These are phyloP conservation scores for Pyxicephalus adspersus DNA, from an alignment of 2,113 vertebrate species.

Conservation along the genomic window DNA sequence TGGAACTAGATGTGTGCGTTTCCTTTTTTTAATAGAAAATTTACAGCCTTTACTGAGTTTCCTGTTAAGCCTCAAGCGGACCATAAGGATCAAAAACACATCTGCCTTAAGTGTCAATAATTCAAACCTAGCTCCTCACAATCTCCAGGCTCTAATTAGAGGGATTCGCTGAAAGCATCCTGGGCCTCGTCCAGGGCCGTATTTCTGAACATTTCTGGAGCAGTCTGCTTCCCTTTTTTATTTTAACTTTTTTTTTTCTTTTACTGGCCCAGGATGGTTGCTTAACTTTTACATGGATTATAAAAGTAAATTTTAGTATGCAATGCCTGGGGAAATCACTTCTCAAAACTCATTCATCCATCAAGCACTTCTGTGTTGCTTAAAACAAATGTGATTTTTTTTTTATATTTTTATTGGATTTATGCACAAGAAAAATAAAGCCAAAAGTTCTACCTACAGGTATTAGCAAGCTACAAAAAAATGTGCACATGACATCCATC, in stretches of 20 bases:
- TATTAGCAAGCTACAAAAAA: no score
- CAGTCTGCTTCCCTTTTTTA: slow-evolving; percentile 29
- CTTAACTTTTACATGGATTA: slow-evolving; percentile 45
- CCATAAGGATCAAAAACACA: slow-evolving; percentile 74
- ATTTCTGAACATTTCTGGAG: slow-evolving; percentile 4
- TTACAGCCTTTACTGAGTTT: slow-evolving; percentile 43
- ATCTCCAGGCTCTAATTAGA: slow-evolving; percentile 82
- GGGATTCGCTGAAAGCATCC: slow-evolving; percentile 68
- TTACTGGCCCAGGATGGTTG: slow-evolving; percentile 48
- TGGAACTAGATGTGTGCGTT: not conserved
- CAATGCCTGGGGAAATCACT: slow-evolving; percentile 2
- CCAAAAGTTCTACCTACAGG: no score
- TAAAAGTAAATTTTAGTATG: slow-evolving; percentile 3
- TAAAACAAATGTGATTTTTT: not conserved
- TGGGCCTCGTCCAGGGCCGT: slow-evolving; percentile 69
- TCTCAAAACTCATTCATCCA: slow-evolving; percentile 29
- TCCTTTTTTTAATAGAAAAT: not conserved
- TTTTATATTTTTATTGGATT: no score
- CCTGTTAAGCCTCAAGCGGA: slow-evolving; percentile 46
- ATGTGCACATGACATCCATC: no score
- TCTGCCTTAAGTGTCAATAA: slow-evolving; percentile 70
- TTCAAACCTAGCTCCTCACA: slow-evolving; percentile 65
- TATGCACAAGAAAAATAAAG: no score
- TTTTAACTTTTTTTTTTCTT: slow-evolving; percentile 40
- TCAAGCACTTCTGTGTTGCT: not conserved